A percentile compares a stretch with the other conserved stretches of the same genome.
Evolutionary conservation across 1,140 invertebrate species (phyloP).

Genomic region (Dreissena rostriformis): DNA sequence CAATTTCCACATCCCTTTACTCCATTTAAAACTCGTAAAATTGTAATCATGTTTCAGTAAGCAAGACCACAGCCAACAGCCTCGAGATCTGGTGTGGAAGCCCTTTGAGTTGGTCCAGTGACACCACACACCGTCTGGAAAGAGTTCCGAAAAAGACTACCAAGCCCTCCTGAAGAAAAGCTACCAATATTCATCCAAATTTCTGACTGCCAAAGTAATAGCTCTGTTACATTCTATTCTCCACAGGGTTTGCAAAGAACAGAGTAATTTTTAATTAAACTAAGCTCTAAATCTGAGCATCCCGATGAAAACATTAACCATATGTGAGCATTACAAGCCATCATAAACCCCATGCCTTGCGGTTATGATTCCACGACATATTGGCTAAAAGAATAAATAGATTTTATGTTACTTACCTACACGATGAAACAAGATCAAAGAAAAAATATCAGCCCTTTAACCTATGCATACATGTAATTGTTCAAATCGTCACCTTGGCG

Average conservation of each 20-base stretch:
- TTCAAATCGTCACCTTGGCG: no score
- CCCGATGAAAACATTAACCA: constrained; percentile 51
- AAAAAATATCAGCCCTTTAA: constrained; percentile 13
- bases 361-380: constrained; percentile 49
- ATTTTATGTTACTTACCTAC: constrained; percentile 56
- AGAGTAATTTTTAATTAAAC: constrained; percentile 58
- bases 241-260: constrained; percentile 44
- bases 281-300: constrained; percentile 56
- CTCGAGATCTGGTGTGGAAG: no score
- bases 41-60: no score
- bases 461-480: constrained; percentile 54
- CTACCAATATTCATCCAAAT: constrained; percentile 2
- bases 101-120: constrained; percentile 37
- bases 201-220: constrained; percentile 37
- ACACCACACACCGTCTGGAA: constrained; percentile 38
- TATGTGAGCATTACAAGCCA: constrained; percentile 39
- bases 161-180: neutral
- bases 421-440: constrained; percentile 59
- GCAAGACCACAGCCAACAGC: no score
- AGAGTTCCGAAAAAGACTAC: neutral
- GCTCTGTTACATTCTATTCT: constrained; percentile 46
- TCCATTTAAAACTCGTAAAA: no score
- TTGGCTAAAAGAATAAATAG: constrained; percentile 54
- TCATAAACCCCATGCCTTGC: constrained; percentile 48
- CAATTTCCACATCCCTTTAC: no score